Conservation (phyloP, 1,140 invertebrate species). For the Drosophila bipectinata region DNA sequence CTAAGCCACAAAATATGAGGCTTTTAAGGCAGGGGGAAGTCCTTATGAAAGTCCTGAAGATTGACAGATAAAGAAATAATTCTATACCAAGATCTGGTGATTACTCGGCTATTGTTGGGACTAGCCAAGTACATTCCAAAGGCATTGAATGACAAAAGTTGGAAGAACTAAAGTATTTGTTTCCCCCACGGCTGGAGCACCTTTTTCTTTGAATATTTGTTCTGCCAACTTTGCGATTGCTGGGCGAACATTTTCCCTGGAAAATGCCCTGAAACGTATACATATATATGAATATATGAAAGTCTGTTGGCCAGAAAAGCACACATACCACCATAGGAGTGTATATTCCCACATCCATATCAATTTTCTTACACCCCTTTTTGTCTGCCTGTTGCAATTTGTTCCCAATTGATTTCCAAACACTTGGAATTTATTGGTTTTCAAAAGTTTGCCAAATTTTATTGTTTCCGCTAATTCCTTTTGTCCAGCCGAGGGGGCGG, state of each 20-base stretch:
- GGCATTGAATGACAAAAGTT: constrained; percentile 72
- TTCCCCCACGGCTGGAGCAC: constrained; percentile 47
- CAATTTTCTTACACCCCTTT: constrained; percentile 16
- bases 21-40: not conserved
- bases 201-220: constrained; percentile 81
- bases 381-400: constrained; percentile 69
- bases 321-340: constrained; percentile 15
- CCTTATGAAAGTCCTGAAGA: too few relatives aligned
- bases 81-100: constrained; percentile 21
- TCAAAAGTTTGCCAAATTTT: constrained; percentile 77
- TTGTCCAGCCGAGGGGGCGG: constrained; percentile 57
- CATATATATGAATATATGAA: constrained; percentile 3
- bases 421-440: constrained; percentile 81
- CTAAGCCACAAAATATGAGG: not conserved
- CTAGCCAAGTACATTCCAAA: constrained; percentile 5
- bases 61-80: too few relatives aligned
- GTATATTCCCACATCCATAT: constrained; percentile 28
- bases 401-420: constrained; percentile 79
- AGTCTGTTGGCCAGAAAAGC: constrained; percentile 17
- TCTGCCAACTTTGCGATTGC: constrained; percentile 74
- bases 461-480: constrained; percentile 80
- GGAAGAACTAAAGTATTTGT: constrained; percentile 73
- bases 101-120: constrained; percentile 54
- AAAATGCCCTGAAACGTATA: constrained; percentile 40
- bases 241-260: constrained; percentile 55